Evolutionary conservation across 2,113 vertebrate species (phyloP).

Genomic region (Numenius arquata): DNA sequence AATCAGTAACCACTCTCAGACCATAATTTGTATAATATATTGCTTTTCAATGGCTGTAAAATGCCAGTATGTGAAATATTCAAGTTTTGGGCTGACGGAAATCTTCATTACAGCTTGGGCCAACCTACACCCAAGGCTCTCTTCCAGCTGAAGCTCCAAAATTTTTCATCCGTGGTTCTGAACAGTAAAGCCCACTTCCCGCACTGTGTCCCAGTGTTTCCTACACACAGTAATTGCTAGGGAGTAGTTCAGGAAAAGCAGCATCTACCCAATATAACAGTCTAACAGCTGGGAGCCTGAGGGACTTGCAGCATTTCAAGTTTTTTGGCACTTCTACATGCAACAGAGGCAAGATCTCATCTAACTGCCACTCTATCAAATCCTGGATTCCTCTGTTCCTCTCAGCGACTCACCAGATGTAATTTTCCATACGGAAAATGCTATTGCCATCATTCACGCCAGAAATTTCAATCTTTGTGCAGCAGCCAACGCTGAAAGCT

Average conservation of each 20-base stretch:
- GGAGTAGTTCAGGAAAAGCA: not conserved
- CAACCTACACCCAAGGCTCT: not conserved
- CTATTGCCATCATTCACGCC: not conserved
- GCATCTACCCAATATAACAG: not conserved
- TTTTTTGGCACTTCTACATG: not conserved
- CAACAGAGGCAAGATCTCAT: not conserved
- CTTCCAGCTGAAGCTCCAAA: not conserved
- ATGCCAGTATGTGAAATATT: not conserved
- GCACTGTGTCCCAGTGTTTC: not conserved
- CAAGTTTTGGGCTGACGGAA: not conserved
- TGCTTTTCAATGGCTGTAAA: not conserved
- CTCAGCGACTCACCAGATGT: not conserved
- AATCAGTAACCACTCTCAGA: constrained; percentile 21
- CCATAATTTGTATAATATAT: not conserved
- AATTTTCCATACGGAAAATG: not conserved
- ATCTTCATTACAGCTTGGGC: not conserved
- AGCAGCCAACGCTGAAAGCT: not conserved
- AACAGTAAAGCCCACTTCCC: not conserved
- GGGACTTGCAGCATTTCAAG: not conserved
- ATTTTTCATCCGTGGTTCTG: not conserved
- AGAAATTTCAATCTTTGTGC: not conserved
- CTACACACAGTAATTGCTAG: not conserved
- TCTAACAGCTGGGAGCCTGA: not conserved
- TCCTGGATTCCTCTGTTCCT: not conserved
- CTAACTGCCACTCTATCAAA: not conserved